phyloP scores from a whole-genome alignment of 2,797 vertebrate species.

The Karalla daura region DNA sequence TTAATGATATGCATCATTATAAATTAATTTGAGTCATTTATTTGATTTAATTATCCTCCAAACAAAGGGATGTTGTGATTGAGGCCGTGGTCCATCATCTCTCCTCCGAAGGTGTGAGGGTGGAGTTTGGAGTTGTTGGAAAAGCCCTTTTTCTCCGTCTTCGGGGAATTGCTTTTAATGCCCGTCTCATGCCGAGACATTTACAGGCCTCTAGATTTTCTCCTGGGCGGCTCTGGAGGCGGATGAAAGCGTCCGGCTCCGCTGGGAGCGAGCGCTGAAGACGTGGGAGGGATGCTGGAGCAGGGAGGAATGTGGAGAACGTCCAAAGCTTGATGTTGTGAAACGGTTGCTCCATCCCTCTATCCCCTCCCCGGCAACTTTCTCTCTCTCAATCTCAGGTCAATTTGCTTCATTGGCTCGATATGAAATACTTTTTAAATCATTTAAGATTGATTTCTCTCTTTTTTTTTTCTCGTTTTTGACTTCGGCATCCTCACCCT shows the following conservation, averaged over 20 bases:
- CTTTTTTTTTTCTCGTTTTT: too few species aligned
- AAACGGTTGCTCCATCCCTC: conserved; percentile 9
- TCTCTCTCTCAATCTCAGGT: conserved; percentile 26
- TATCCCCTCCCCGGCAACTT: conserved; percentile 5
- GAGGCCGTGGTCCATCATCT: neutral
- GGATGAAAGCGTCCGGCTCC: conserved; percentile 74
- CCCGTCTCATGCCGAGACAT: conserved; percentile 71
- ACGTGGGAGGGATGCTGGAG: conserved; percentile 66
- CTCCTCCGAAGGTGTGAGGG: conserved; percentile 7
- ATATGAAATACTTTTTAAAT: conserved; percentile 16
- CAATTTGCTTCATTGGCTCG: conserved; percentile 15
- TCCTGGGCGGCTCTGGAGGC: conserved; percentile 63
- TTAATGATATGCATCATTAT: too few species aligned
- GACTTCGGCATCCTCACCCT: conserved; percentile 19
- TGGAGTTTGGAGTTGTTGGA: conserved; percentile 29
- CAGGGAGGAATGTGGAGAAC: conserved; percentile 63
- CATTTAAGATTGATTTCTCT: too few species aligned
- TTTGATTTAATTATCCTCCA: too few species aligned
- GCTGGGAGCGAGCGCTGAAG: conserved; percentile 55
- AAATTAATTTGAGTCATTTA: too few species aligned
- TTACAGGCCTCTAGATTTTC: conserved; percentile 75
- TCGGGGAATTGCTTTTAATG: conserved; percentile 64
- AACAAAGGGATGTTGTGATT: neutral
- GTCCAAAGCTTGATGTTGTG: conserved; percentile 50
- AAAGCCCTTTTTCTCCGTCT: conserved; percentile 53